These are phyloP conservation scores for Myotis daubentonii DNA, from an alignment of 2,797 vertebrate genomes.

Conservation along the genomic window DNA sequence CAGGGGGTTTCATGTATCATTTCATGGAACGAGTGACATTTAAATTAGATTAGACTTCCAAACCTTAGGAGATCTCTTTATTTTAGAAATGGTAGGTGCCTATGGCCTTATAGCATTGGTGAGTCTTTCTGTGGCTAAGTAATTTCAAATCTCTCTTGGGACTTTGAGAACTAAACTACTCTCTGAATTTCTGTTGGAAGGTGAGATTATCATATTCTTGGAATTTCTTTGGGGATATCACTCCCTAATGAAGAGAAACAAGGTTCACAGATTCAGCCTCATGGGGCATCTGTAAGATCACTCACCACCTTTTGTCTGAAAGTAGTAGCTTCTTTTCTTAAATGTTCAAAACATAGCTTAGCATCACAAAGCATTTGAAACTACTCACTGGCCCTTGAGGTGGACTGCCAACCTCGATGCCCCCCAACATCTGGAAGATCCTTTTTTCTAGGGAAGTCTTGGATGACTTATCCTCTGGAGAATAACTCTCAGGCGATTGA, in stretches of 20 bases:
- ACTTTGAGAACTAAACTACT: not conserved
- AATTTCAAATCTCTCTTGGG: not conserved
- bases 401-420: not conserved
- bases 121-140: not conserved
- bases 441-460: accelerated
- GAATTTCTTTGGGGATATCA: not conserved
- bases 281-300: accelerated
- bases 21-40: accelerated
- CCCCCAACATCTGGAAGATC: not conserved
- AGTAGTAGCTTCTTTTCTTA: not conserved
- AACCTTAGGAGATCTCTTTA: accelerated
- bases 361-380: not conserved
- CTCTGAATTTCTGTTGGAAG: not conserved
- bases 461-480: not conserved
- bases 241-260: not conserved
- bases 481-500: no score
- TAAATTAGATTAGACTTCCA: not conserved
- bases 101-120: accelerated
- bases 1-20: accelerated
- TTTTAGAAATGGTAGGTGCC: no score
- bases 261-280: accelerated
- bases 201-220: not conserved
- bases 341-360: not conserved
- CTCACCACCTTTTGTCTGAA: no score
- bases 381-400: accelerated